Conservation (phyloP, 1,140 invertebrate species). For the Penaeus japonicus region DNA sequence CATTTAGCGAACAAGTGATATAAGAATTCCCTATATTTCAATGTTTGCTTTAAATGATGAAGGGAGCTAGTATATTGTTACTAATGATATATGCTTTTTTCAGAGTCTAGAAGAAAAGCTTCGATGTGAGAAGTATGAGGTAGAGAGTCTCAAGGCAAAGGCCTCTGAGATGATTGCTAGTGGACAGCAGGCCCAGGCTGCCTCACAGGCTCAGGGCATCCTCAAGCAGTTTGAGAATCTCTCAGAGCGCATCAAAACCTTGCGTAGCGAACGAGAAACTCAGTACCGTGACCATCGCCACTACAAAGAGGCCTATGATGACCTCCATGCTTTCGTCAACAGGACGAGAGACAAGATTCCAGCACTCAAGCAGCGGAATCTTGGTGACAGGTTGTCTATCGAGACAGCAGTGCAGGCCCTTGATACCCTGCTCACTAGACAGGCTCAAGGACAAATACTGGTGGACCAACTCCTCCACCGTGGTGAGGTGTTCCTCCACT, state of each 20-base stretch:
- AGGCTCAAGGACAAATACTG: slow-evolving; percentile 87
- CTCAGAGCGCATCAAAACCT: slow-evolving; percentile 57
- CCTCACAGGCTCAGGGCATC: slow-evolving; percentile 83
- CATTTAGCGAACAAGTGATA: background rate
- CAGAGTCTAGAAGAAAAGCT: slow-evolving; percentile 84
- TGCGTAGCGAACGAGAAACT: slow-evolving; percentile 80
- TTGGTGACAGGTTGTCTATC: slow-evolving; percentile 86
- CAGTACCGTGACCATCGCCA: slow-evolving; percentile 86
- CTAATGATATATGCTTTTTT: slow-evolving; percentile 47
- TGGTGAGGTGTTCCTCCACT: slow-evolving; percentile 83
- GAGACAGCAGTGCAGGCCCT: slow-evolving; percentile 87
- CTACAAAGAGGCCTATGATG: slow-evolving; percentile 90
- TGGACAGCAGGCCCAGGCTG: slow-evolving; percentile 82
- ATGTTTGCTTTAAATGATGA: background rate
- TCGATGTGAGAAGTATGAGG: slow-evolving; percentile 89
- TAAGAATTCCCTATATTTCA: background rate
- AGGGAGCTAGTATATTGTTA: background rate
- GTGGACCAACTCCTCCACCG: slow-evolving; percentile 86
- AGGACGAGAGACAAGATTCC: slow-evolving; percentile 88
- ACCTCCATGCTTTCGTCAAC: slow-evolving; percentile 83
- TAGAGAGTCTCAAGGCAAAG: slow-evolving; percentile 86
- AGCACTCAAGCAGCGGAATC: slow-evolving; percentile 80
- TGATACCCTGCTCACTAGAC: slow-evolving; percentile 85
- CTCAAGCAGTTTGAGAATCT: slow-evolving; percentile 64
- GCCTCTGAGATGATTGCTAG: slow-evolving; percentile 86